These are phyloP conservation scores for Drosophila borborema DNA, from an alignment of 2,888 invertebrate genomes.

Conservation along the genomic window DNA sequence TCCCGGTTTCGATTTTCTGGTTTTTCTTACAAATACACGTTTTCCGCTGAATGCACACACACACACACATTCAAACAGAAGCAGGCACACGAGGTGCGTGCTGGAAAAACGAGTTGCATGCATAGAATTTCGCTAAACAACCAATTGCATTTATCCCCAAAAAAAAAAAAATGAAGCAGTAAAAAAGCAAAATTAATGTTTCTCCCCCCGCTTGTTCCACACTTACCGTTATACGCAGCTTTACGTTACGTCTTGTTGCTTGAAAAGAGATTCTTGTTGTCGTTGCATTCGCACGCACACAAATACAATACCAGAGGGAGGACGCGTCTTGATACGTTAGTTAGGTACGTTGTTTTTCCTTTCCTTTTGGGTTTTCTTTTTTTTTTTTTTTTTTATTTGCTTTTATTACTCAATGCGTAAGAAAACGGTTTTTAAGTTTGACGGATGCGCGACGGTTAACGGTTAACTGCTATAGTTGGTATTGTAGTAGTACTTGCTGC, in stretches of 20 bases:
- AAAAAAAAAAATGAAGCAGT: conserved; percentile 6
- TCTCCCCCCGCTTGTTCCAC: background rate
- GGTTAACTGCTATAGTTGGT: conserved; percentile 21
- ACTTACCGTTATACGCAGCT: conserved; percentile 33
- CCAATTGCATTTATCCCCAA: conserved; percentile 16
- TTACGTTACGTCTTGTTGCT: conserved; percentile 30
- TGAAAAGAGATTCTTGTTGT: conserved; percentile 23
- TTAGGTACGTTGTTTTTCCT: conserved; percentile 28
- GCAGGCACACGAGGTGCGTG: conserved; percentile 29
- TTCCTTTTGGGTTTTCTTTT: background rate
- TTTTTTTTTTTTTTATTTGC: background rate
- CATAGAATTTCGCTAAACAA: conserved; percentile 51
- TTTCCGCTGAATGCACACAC: conserved; percentile 67
- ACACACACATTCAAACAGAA: conserved; percentile 13
- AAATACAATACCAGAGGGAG: conserved; percentile 12
- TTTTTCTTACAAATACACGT: conserved; percentile 77
- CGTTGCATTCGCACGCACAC: conserved; percentile 23
- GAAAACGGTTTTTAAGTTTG: conserved; percentile 21
- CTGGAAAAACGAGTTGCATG: conserved; percentile 64
- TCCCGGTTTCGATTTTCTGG: conserved; percentile 82
- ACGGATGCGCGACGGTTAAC: conserved; percentile 41
- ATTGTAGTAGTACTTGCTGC: background rate
- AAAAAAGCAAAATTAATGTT: conserved; percentile 1
- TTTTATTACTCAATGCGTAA: conserved; percentile 45
- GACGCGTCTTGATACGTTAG: conserved; percentile 20